These are phyloP conservation scores for Pilophorus perplexus DNA, from an alignment of 2,888 invertebrate genomes.

Conservation along the genomic window DNA sequence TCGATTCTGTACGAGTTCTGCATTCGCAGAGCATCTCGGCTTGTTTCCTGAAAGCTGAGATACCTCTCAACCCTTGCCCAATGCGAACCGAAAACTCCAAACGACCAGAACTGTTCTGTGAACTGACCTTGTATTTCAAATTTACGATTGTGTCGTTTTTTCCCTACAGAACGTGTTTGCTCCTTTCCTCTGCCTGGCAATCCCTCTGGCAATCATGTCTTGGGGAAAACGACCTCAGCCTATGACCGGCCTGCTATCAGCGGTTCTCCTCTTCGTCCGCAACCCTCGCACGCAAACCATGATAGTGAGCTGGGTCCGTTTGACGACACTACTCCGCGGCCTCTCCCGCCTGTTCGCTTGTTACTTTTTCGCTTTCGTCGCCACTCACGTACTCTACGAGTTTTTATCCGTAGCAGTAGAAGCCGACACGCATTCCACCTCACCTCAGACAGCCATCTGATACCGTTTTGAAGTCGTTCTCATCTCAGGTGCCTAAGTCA, in stretches of 20 bases:
- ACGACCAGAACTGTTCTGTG: no score
- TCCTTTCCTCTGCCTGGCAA: conserved; percentile 35
- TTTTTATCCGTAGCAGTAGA: neutral
- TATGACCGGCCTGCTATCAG: neutral
- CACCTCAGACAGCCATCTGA: neutral
- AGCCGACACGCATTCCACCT: neutral
- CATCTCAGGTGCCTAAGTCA: neutral
- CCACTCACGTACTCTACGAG: conserved; percentile 11
- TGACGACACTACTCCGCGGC: conserved; percentile 13
- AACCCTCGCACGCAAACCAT: conserved; percentile 20
- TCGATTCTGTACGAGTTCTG: no score
- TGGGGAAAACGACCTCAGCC: conserved; percentile 18
- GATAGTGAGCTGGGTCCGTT: conserved; percentile 11
- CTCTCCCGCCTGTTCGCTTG: conserved; percentile 20
- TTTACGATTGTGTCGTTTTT: neutral
- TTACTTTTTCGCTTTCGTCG: conserved; percentile 29
- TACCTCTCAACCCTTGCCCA: no score
- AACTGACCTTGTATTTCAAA: no score
- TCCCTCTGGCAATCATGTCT: conserved; percentile 22
- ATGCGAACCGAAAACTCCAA: no score
- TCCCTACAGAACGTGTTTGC: conserved; percentile 15
- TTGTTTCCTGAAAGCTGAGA: no score
- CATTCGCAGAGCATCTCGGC: no score
- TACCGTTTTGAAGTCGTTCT: no score
- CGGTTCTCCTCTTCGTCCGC: conserved; percentile 4